Percentiles rank a stretch among this genome's conserved stretches.
phyloP scores from a whole-genome alignment of 37 sponge, comb jelly and placozoan genomes.

The Aplysina aerophoba region DNA sequence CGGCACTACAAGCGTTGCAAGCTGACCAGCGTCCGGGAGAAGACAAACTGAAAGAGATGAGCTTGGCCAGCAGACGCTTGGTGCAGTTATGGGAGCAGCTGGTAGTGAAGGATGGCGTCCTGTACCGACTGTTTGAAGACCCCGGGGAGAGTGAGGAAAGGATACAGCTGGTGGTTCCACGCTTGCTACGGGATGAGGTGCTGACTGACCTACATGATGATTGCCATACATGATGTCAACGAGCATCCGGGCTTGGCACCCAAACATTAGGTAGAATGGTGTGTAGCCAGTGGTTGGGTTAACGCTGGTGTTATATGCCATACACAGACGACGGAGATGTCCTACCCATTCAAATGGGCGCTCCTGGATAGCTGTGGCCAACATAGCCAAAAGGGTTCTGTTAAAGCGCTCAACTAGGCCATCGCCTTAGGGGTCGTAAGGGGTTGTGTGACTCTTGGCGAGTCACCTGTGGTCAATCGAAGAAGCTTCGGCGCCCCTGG shows the following conservation, averaged over 20 bases:
- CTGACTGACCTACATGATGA: conserved; percentile 18
- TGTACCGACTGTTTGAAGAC: conserved; percentile 4
- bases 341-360: not conserved
- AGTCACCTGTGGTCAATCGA: no score
- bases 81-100: conserved; percentile 38
- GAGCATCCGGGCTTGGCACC: no score
- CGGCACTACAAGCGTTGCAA: no score
- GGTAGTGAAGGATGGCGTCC: conserved; percentile 5
- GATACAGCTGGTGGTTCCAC: conserved; percentile 31
- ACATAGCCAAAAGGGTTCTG: conserved; percentile 30
- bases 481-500: no score
- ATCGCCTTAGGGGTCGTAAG: conserved; percentile 19
- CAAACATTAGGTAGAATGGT: no score
- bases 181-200: conserved; percentile 17
- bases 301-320: conserved; percentile 11
- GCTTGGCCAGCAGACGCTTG: conserved; percentile 8
- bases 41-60: not conserved
- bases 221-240: no score
- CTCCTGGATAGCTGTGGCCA: conserved; percentile 24
- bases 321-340: not conserved
- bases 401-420: conserved; percentile 39
- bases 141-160: not conserved
- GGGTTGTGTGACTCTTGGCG: not conserved
- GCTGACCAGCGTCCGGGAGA: not conserved
- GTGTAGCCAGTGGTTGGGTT: not conserved